Percentiles rank a stretch among this genome's conserved stretches.
phyloP scores from a whole-genome alignment of 2,888 invertebrate species.

The Sicus ferrugineus region DNA sequence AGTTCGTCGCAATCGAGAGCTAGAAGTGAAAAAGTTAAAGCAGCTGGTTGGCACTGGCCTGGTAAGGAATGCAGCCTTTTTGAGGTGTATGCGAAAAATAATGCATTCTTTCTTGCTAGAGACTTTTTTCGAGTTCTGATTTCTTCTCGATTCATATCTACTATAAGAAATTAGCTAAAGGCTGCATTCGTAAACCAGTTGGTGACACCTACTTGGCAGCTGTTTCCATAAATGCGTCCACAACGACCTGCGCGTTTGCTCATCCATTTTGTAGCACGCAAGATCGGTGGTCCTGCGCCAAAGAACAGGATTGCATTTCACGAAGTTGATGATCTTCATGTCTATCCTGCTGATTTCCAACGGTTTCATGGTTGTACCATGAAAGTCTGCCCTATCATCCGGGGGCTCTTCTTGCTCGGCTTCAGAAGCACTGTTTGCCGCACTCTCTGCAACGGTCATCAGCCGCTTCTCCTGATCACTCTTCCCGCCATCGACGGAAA shows the following conservation, averaged over 20 bases:
- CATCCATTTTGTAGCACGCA: conserved; percentile 53
- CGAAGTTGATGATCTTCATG: conserved; percentile 55
- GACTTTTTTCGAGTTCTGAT: too few relatives aligned
- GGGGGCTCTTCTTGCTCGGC: conserved; percentile 17
- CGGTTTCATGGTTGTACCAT: conserved; percentile 42
- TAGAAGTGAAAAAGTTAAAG: conserved; percentile 4
- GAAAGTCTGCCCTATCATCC: conserved; percentile 1
- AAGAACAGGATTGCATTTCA: conserved; percentile 58
- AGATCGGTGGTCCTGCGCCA: conserved; percentile 57
- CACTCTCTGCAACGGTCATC: conserved; percentile 22
- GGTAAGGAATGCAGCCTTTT: too few relatives aligned
- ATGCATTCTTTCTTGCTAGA: too few relatives aligned
- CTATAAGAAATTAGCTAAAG: background rate
- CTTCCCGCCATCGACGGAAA: conserved; percentile 32
- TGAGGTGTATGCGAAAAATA: too few relatives aligned
- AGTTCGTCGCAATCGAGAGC: conserved; percentile 47
- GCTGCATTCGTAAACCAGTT: background rate
- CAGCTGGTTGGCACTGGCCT: background rate
- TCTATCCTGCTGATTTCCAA: conserved; percentile 53
- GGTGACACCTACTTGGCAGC: conserved; percentile 47
- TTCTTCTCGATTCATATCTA: background rate
- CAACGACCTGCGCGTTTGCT: conserved; percentile 53
- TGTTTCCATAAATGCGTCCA: conserved; percentile 57
- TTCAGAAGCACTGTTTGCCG: background rate
- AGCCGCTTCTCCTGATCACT: too few relatives aligned